Conservation (phyloP, 2,113 vertebrate genomes). For the Megaptera novaeangliae region DNA sequence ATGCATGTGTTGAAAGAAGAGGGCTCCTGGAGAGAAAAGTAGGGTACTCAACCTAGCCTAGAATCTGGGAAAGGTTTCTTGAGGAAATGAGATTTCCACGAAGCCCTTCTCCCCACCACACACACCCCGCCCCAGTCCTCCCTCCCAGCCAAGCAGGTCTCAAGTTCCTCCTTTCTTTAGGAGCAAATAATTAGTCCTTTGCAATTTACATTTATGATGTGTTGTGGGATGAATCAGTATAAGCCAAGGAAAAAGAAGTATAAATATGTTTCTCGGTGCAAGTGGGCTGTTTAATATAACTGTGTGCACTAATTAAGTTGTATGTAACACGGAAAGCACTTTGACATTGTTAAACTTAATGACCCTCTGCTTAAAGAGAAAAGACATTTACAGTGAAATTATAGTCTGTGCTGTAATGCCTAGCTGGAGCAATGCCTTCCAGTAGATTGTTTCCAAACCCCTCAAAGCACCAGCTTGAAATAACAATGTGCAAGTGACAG, state of each 20-base stretch:
- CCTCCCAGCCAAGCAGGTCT: neutral
- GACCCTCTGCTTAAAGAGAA: slow-evolving; percentile 40
- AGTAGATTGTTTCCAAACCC: neutral
- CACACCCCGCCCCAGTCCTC: neutral
- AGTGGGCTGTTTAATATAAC: neutral
- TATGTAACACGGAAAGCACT: slow-evolving; percentile 19
- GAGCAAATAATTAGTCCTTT: neutral
- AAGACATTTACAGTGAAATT: slow-evolving; percentile 26
- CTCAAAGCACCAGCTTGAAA: slow-evolving; percentile 33
- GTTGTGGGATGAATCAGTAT: neutral
- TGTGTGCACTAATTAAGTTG: slow-evolving; percentile 5
- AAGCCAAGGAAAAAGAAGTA: neutral
- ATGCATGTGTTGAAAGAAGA: neutral
- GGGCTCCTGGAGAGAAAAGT: neutral
- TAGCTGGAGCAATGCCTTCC: neutral
- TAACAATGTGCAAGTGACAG: neutral
- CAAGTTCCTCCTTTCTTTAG: neutral
- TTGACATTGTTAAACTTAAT: slow-evolving; percentile 59
- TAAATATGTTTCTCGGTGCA: slow-evolving; percentile 7
- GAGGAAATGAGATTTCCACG: neutral
- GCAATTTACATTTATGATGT: neutral
- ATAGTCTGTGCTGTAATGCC: neutral
- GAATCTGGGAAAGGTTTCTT: neutral
- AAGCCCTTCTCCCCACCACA: neutral
- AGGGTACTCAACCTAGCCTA: neutral